These are phyloP conservation scores for Dendrocincla fuliginosa DNA, from an alignment of 2,797 vertebrate species.

Conservation along the genomic window DNA sequence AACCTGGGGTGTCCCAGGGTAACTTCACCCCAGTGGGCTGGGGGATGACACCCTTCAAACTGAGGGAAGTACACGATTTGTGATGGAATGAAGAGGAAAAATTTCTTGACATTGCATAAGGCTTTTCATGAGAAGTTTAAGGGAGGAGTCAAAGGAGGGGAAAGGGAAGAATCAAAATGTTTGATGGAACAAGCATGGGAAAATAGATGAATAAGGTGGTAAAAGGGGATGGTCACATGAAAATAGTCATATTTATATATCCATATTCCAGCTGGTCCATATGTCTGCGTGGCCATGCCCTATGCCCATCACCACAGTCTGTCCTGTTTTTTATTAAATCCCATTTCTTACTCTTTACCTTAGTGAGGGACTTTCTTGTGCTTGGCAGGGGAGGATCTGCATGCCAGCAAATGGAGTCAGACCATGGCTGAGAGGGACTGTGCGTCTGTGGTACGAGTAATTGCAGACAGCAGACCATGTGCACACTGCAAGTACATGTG, in stretches of 20 bases:
- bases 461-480: background rate
- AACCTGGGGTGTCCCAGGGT: no score
- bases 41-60: background rate
- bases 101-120: background rate
- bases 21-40: background rate
- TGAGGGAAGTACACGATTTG: background rate
- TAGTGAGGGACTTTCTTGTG: background rate
- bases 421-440: background rate
- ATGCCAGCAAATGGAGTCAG: background rate
- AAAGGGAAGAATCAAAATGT: background rate
- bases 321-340: background rate
- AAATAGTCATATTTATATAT: background rate
- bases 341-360: background rate
- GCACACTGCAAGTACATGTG: accelerated
- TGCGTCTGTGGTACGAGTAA: background rate
- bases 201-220: background rate
- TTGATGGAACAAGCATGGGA: background rate
- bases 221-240: background rate
- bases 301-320: background rate
- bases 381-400: background rate
- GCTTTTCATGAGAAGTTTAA: background rate
- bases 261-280: background rate
- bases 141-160: background rate
- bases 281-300: background rate
- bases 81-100: background rate